phyloP scores from a whole-genome alignment of 2,113 vertebrate genomes.

The Oryzias javanicus region DNA sequence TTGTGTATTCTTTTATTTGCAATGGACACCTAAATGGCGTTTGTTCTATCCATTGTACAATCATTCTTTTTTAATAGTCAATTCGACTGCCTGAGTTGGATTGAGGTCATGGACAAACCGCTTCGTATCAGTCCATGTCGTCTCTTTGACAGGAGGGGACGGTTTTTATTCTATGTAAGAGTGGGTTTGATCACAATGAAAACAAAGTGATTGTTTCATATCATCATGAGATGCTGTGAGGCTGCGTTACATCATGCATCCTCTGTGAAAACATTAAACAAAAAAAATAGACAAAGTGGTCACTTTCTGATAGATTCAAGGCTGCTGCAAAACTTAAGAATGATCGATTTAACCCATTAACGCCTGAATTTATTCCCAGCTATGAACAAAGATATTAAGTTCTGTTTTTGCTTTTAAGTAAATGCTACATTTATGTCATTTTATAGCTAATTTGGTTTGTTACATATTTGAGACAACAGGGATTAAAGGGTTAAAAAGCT shows the following conservation, averaged over 20 bases:
- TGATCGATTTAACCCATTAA: too few relatives aligned
- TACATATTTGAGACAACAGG: too few relatives aligned
- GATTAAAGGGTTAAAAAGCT: too few relatives aligned
- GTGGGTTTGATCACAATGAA: neutral
- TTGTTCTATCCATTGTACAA: conserved; percentile 70
- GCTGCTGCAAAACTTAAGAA: too few relatives aligned
- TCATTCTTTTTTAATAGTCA: conserved; percentile 40
- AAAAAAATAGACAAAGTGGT: too few relatives aligned
- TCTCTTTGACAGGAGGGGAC: conserved; percentile 22
- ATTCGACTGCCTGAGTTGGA: conserved; percentile 77
- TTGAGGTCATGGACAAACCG: conserved; percentile 84
- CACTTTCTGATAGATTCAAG: too few relatives aligned
- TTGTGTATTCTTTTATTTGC: conserved; percentile 76
- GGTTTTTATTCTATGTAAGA: fast-evolving
- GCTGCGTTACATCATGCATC: conserved; percentile 25
- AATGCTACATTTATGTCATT: too few relatives aligned
- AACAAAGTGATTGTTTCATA: neutral
- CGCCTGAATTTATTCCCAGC: too few relatives aligned
- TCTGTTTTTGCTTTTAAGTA: too few relatives aligned
- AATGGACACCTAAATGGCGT: conserved; percentile 57
- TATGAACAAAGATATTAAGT: too few relatives aligned
- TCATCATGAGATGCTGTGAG: conserved; percentile 72
- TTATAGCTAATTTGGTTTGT: too few relatives aligned
- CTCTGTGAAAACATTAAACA: too few relatives aligned
- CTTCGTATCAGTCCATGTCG: conserved; percentile 76